phyloP scores from a whole-genome alignment of 1,140 invertebrate species.

The Condylostylus longicornis region DNA sequence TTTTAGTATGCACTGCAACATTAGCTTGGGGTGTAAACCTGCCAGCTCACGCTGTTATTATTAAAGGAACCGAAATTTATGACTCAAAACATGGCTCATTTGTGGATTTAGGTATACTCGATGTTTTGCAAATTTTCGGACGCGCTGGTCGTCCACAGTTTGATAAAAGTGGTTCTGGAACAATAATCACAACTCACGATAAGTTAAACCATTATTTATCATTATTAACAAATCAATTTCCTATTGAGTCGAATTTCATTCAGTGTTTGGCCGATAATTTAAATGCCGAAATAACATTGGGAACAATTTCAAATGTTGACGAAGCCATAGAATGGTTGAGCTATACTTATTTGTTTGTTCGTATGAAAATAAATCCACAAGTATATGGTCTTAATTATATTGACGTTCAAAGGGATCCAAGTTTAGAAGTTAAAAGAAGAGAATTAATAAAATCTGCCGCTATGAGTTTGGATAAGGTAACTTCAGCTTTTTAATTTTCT shows the following conservation, averaged over 20 bases:
- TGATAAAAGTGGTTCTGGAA: slow-evolving; percentile 80
- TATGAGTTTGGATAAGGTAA: slow-evolving; percentile 71
- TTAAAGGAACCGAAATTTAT: slow-evolving; percentile 96
- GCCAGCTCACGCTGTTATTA: slow-evolving; percentile 94
- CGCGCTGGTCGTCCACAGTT: slow-evolving; percentile 92
- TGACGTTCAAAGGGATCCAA: slow-evolving; percentile 59
- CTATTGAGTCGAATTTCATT: slow-evolving; percentile 96
- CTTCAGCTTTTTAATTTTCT: no score
- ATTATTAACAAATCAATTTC: slow-evolving; percentile 88
- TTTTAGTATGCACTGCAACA: slow-evolving; percentile 93
- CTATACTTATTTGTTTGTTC: slow-evolving; percentile 90
- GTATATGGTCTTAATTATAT: slow-evolving; percentile 71
- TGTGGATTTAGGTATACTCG: slow-evolving; percentile 89
- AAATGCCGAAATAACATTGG: slow-evolving; percentile 91
- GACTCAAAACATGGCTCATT: slow-evolving; percentile 89
- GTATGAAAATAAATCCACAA: slow-evolving; percentile 86
- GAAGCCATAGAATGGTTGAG: slow-evolving; percentile 97
- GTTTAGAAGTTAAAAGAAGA: slow-evolving; percentile 51
- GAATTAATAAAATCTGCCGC: slow-evolving; percentile 69
- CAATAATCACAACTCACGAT: slow-evolving; percentile 87
- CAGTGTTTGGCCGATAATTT: slow-evolving; percentile 86
- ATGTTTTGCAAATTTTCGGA: slow-evolving; percentile 99
- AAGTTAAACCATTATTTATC: slow-evolving; percentile 90
- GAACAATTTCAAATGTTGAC: slow-evolving; percentile 86
- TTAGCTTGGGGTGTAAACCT: slow-evolving; percentile 99